phyloP scores from a whole-genome alignment of 2,888 invertebrate species.

The Lasioglossum calceatum region DNA sequence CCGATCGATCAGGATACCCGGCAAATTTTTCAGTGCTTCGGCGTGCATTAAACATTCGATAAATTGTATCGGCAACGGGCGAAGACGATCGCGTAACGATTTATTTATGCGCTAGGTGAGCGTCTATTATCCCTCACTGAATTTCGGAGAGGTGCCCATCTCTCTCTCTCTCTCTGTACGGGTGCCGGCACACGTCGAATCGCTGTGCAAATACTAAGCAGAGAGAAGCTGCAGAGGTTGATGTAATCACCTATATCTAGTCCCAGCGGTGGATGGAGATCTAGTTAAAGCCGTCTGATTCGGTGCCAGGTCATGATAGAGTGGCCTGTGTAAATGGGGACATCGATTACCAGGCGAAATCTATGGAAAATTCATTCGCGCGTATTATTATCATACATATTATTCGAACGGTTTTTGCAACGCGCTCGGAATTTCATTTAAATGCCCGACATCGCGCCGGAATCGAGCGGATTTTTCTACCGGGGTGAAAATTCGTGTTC shows the following conservation, averaged over 20 bases:
- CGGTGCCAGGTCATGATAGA: slow-evolving; percentile 42
- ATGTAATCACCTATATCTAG: slow-evolving; percentile 61
- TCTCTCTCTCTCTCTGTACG: background rate
- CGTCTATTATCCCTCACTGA: slow-evolving; percentile 23
- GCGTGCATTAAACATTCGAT: slow-evolving; percentile 54
- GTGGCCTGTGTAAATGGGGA: slow-evolving; percentile 35
- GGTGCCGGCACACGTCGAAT: slow-evolving; percentile 49
- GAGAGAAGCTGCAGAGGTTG: slow-evolving; percentile 39
- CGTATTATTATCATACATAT: background rate
- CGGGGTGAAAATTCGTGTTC: background rate
- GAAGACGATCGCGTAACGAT: slow-evolving; percentile 40
- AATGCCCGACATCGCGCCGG: background rate
- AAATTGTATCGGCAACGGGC: slow-evolving; percentile 39
- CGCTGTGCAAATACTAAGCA: slow-evolving; percentile 57
- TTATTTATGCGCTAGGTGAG: slow-evolving; percentile 57
- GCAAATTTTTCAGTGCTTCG: slow-evolving; percentile 51
- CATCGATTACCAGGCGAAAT: slow-evolving; percentile 3
- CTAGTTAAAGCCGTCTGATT: slow-evolving; percentile 61
- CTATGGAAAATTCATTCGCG: slow-evolving; percentile 8
- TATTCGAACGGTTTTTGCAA: slow-evolving; percentile 10
- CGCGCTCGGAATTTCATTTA: slow-evolving; percentile 9
- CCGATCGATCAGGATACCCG: slow-evolving; percentile 53
- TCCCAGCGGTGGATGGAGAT: slow-evolving; percentile 52
- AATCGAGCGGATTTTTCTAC: background rate
- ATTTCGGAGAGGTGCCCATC: background rate